Evolutionary conservation across 2,113 vertebrate genomes (phyloP).

Genomic region (Fregata magnificens): DNA sequence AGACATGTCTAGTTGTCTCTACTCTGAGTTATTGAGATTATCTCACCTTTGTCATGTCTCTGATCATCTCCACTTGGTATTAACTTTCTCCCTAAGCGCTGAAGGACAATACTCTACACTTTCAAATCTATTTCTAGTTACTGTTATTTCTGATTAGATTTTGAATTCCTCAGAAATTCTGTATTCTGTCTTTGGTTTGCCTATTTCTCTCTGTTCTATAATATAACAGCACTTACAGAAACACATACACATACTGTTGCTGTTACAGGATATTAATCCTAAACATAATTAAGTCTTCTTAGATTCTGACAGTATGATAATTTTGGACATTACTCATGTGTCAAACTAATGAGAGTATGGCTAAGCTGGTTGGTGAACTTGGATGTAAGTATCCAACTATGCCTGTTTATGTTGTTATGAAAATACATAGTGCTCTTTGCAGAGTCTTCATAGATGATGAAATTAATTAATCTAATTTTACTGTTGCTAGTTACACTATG

Average conservation of each 20-base stretch:
- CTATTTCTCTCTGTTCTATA: not conserved
- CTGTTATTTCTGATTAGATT: not conserved
- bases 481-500: not conserved
- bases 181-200: not conserved
- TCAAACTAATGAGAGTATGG: not conserved
- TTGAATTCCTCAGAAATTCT: not conserved
- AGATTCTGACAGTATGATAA: not conserved
- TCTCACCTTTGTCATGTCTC: not conserved
- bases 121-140: not conserved
- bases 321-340: not conserved
- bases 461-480: not conserved
- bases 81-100: not conserved
- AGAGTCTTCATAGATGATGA: not conserved
- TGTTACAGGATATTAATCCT: not conserved
- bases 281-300: not conserved
- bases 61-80: not conserved
- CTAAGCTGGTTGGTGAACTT: not conserved
- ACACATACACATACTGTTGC: not conserved
- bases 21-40: not conserved
- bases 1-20: not conserved
- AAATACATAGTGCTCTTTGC: not conserved
- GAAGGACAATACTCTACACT: not conserved
- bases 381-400: not conserved
- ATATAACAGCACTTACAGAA: not conserved
- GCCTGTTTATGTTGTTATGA: not conserved